phyloP scores from a whole-genome alignment of 1,140 invertebrate genomes.

The Drosophila auraria region DNA sequence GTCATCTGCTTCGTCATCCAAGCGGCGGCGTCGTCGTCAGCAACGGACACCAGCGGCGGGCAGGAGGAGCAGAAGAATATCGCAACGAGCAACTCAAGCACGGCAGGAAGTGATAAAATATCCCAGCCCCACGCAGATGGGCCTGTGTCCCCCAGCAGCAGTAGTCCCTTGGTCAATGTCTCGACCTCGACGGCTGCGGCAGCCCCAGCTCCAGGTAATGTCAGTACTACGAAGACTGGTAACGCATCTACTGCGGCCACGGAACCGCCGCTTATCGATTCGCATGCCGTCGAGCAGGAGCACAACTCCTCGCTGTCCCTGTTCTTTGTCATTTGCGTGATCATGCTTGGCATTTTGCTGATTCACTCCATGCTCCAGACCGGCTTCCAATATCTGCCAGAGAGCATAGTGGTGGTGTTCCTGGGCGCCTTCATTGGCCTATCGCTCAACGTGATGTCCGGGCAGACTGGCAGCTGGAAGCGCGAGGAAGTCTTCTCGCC shows the following conservation, averaged over 20 bases:
- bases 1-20: neutral
- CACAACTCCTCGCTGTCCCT: conserved; percentile 98
- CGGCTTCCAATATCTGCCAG: conserved; percentile 98
- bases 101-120: neutral
- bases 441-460: conserved; percentile 95
- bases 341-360: conserved; percentile 96
- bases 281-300: conserved; percentile 96
- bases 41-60: neutral
- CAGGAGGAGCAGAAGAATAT: conserved; percentile 2
- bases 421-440: conserved; percentile 96
- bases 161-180: neutral
- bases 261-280: conserved; percentile 86
- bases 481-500: conserved; percentile 99
- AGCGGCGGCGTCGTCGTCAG: neutral
- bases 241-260: conserved; percentile 59
- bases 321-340: conserved; percentile 97
- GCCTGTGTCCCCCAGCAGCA: neutral
- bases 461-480: conserved; percentile 96
- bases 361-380: conserved; percentile 98
- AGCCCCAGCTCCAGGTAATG: conserved; percentile 4
- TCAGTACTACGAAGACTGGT: conserved; percentile 19
- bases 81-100: neutral
- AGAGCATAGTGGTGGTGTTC: conserved; percentile 98
- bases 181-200: neutral
- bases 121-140: neutral